Evolutionary conservation across 1,140 invertebrate genomes (phyloP).

Genomic region (Thalassaphorura encarpata): DNA sequence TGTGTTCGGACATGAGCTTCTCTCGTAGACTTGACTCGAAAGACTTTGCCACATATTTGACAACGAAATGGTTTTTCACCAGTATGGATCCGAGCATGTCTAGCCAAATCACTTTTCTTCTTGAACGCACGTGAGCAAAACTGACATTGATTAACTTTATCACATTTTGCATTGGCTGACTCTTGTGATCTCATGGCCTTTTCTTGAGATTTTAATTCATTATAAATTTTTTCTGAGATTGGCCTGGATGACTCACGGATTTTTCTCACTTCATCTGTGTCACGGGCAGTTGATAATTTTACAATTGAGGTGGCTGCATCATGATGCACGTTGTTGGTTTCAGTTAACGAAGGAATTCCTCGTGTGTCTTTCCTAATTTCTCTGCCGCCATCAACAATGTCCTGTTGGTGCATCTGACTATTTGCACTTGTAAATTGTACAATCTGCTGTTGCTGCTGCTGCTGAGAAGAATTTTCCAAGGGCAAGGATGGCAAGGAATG

Average conservation of each 20-base stretch:
- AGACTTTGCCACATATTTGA: slow-evolving; percentile 51
- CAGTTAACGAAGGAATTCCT: too few relatives aligned
- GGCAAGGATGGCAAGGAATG: too few relatives aligned
- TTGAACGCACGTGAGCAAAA: slow-evolving; percentile 41
- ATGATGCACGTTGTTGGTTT: too few relatives aligned
- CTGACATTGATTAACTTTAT: slow-evolving; percentile 27
- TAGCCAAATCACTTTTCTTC: slow-evolving; percentile 45
- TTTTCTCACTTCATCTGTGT: slow-evolving; percentile 30
- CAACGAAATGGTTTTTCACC: slow-evolving; percentile 54
- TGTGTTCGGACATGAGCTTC: slow-evolving; percentile 52
- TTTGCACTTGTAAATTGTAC: too few relatives aligned
- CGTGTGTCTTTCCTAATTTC: too few relatives aligned
- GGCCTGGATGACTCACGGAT: slow-evolving; percentile 33
- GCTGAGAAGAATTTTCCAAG: too few relatives aligned
- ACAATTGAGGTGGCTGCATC: too few relatives aligned
- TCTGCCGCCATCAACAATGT: too few relatives aligned
- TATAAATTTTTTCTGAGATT: slow-evolving; percentile 33
- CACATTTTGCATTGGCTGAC: neutral
- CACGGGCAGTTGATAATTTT: too few relatives aligned
- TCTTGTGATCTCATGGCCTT: neutral
- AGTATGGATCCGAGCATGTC: slow-evolving; percentile 51
- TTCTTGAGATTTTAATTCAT: slow-evolving; percentile 39
- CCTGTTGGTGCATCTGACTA: too few relatives aligned
- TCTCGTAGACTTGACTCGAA: slow-evolving; percentile 56
- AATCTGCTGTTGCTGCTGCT: too few relatives aligned